Evolutionary conservation across 2,113 vertebrate species (phyloP), one percentile per base, ranked within the genome.

Genomic region (Myiopsitta monachus): DNA sequence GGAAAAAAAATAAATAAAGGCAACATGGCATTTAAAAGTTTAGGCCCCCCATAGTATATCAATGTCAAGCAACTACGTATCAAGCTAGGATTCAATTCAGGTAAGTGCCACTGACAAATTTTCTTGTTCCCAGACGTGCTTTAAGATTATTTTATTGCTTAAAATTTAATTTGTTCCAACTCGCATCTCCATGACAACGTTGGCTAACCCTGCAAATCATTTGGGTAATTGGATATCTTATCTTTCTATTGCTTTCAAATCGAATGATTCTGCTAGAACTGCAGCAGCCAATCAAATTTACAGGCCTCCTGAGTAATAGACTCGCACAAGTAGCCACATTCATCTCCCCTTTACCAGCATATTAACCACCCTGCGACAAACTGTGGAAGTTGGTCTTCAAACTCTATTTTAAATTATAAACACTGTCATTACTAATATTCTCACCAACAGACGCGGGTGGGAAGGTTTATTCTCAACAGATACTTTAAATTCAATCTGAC

Each of bases 121-220:
- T 98, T 97, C 97, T 97, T 98, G 98, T 98, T 98, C 98, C 98
- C 98, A 98, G 97, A 98, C 91, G 97, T 98, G 98, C 98, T 98
- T 98, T 98, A 98, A 98, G 98, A 98, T 98, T 98, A 98, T 98
- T 98, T 98, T 98, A 98, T 98, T 98, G 98, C 98, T 98, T 98
- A 98, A 98, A 98, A 98, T 98, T 98, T 98, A 98, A 98, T 98
- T 98, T 98, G 98, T 98, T 98, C 98, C 97, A 98, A 98, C 97
- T 97, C 90, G 4, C 26, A 44, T 98, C 98, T 98, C 98, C 98
- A 98, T 98, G 98, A 98, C 98, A 98, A 98, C 98, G 49, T 92
- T 98, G 98, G 97, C 97, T 98, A 98, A 98, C 98, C 98, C 98
- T 97, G 98, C 98, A 98, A 98, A 98, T 98, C 98, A 98, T 98